Evolutionary conservation across 2,888 invertebrate genomes (phyloP).

Genomic region (Flabesymbios commensalis): DNA sequence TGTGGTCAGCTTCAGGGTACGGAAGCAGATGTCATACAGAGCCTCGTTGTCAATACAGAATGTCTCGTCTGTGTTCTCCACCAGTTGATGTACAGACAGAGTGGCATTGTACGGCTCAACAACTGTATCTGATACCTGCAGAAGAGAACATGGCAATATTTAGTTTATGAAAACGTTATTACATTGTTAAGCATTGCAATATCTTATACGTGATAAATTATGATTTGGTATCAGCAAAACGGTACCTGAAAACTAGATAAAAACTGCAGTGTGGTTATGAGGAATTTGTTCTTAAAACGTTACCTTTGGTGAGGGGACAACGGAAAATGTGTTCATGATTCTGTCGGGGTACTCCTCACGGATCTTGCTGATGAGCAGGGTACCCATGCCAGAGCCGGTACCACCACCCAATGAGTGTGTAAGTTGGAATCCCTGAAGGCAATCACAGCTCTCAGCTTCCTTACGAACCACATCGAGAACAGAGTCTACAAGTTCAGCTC

Average conservation of each 20-base stretch:
- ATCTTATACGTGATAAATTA: too few relatives aligned
- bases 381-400: constrained; percentile 88
- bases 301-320: constrained; percentile 81
- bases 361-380: constrained; percentile 91
- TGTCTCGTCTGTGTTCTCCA: constrained; percentile 65
- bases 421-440: constrained; percentile 68
- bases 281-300: too few relatives aligned
- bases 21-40: constrained; percentile 85
- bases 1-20: constrained; percentile 70
- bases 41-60: constrained; percentile 73
- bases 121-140: constrained; percentile 73
- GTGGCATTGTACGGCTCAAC: constrained; percentile 81
- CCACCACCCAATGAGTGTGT: constrained; percentile 79
- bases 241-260: too few relatives aligned
- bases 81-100: constrained; percentile 69
- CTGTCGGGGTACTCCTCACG: constrained; percentile 87
- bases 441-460: constrained; percentile 57
- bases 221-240: too few relatives aligned
- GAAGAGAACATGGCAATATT: too few relatives aligned
- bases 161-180: too few relatives aligned
- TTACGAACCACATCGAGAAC: constrained; percentile 58
- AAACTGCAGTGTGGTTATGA: too few relatives aligned
- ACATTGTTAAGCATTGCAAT: too few relatives aligned
- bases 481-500: constrained; percentile 56
- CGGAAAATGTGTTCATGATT: constrained; percentile 97